These are phyloP conservation scores for Pinna nobilis DNA, from an alignment of 1,140 invertebrate species.

Conservation along the genomic window DNA sequence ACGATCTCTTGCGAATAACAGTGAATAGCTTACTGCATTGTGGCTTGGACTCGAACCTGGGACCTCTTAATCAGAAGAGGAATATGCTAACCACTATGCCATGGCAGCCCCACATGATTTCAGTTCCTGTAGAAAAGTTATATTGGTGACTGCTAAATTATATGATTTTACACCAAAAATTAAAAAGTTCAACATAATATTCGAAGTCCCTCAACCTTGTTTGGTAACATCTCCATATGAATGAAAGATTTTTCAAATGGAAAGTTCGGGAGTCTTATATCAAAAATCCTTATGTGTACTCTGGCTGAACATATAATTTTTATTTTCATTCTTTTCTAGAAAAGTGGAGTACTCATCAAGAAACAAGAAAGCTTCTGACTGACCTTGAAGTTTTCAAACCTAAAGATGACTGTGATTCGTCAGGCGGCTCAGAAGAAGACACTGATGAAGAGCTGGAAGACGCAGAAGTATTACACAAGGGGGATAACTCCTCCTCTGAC, in stretches of 20 bases:
- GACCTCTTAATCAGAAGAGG: no score
- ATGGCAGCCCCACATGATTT: no score
- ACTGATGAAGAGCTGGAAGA: slow-evolving; percentile 29
- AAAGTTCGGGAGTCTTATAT: neutral
- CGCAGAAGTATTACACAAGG: slow-evolving; percentile 4
- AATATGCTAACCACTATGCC: no score
- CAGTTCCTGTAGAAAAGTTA: no score
- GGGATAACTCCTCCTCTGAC: slow-evolving; percentile 12
- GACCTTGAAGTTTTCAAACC: slow-evolving; percentile 28
- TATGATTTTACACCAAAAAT: no score
- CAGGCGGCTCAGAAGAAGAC: slow-evolving; percentile 21
- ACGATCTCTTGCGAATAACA: no score
- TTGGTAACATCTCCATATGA: neutral
- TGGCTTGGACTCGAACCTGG: no score
- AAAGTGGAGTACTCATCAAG: slow-evolving; percentile 35
- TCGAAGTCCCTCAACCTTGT: no score
- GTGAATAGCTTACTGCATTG: no score
- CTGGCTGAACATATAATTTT: neutral
- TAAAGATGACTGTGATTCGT: slow-evolving; percentile 12
- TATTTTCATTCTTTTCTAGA: slow-evolving; percentile 33
- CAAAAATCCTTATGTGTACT: neutral
- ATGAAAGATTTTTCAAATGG: neutral
- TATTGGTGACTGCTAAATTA: no score
- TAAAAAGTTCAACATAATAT: no score
- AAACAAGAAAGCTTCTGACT: slow-evolving; percentile 38